Conservation (phyloP, 2,797 vertebrate species). For the Lepidocolaptes lacrymiger region DNA sequence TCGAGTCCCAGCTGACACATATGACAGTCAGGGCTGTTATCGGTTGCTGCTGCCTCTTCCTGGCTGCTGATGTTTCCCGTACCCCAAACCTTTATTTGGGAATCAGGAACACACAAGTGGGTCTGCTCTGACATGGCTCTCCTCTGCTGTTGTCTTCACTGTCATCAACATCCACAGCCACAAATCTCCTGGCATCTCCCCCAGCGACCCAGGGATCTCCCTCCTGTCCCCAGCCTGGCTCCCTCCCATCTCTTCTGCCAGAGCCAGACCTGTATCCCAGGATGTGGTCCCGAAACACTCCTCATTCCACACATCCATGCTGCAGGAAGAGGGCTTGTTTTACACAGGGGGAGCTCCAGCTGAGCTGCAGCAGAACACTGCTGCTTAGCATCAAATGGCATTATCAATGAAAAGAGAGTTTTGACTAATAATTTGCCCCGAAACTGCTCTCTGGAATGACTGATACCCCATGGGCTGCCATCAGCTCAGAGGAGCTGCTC, state of each 20-base stretch:
- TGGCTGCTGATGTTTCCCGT: neutral
- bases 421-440: neutral
- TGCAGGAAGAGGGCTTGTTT: neutral
- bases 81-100: neutral
- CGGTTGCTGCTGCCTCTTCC: neutral
- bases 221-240: neutral
- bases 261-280: accelerated
- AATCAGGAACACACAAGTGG: neutral
- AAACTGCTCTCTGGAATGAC: neutral
- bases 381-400: neutral
- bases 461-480: neutral
- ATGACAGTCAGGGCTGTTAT: neutral
- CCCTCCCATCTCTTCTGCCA: neutral
- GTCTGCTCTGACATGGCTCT: neutral
- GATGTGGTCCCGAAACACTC: accelerated
- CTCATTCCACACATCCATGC: accelerated
- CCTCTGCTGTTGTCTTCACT: accelerated
- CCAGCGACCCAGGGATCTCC: neutral
- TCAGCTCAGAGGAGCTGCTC: neutral
- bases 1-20: neutral
- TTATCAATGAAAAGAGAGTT: neutral
- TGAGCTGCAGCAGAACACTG: accelerated
- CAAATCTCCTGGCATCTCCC: neutral
- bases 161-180: neutral
- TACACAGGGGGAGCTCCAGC: neutral